A percentile compares a stretch with the other conserved stretches of the same genome.
Conservation (phyloP, 2,797 vertebrate species). For the Austrolebias charrua region DNA sequence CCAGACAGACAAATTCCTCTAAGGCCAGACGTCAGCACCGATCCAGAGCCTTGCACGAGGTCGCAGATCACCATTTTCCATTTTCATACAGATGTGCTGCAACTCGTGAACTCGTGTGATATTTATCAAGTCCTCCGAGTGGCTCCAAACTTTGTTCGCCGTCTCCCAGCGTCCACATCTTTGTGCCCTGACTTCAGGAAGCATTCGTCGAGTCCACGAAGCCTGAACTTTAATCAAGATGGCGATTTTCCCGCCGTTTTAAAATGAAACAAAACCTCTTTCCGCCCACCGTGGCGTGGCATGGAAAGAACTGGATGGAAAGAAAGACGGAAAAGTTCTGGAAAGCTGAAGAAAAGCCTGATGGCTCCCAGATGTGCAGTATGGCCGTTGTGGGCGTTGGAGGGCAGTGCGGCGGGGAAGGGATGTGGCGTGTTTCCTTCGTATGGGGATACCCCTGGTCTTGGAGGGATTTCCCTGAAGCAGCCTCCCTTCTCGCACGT, state of each 20-base stretch:
- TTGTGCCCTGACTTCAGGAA: conserved; percentile 2
- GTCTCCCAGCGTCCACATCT: background rate
- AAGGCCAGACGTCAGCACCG: conserved; percentile 21
- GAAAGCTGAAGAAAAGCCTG: conserved; percentile 38
- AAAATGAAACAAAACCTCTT: conserved; percentile 30
- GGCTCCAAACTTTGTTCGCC: conserved; percentile 1
- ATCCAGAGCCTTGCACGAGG: background rate
- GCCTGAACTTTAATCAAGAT: no score
- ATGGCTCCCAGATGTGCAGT: conserved; percentile 45
- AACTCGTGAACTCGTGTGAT: conserved; percentile 71
- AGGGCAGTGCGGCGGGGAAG: conserved; percentile 8
- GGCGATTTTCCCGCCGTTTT: conserved; percentile 31
- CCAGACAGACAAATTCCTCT: conserved; percentile 59
- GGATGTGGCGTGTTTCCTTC: conserved; percentile 41
- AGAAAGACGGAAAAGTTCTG: conserved; percentile 20
- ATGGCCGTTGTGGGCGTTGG: conserved; percentile 2
- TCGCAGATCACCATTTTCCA: conserved; percentile 25
- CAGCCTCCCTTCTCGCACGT: conserved; percentile 40
- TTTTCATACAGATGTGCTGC: conserved; percentile 70
- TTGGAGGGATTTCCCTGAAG: conserved; percentile 66
- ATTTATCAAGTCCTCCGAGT: conserved; percentile 58
- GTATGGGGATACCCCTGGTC: conserved; percentile 55
- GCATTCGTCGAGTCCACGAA: background rate
- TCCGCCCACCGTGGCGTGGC: conserved; percentile 16
- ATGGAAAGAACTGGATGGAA: conserved; percentile 41